Evolutionary conservation across 2,113 vertebrate genomes (phyloP).

Genomic region (Stegostoma tigrinum): DNA sequence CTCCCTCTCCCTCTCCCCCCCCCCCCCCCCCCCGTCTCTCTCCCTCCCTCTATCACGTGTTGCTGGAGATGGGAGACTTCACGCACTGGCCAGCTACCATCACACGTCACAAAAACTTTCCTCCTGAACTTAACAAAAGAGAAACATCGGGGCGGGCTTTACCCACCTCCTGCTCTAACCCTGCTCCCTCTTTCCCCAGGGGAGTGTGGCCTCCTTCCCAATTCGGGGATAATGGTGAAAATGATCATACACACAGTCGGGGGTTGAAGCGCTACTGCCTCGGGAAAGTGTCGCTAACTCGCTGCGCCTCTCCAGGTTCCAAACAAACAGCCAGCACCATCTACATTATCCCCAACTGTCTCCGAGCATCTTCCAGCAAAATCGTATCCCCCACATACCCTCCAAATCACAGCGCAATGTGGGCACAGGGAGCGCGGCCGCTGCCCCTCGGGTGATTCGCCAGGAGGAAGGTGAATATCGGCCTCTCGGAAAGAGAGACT

Average conservation of each 20-base stretch:
- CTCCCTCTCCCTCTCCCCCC: not conserved
- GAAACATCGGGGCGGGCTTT: not conserved
- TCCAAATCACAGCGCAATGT: too few species aligned
- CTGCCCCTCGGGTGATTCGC: too few species aligned
- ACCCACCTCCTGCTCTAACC: not conserved
- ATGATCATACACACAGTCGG: too few species aligned
- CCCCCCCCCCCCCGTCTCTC: not conserved
- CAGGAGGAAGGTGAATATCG: not conserved
- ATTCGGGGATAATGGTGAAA: too few species aligned
- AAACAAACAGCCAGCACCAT: too few species aligned
- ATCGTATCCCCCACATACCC: too few species aligned
- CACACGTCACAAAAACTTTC: constrained; percentile 33
- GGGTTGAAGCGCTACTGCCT: too few species aligned
- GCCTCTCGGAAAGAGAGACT: not conserved
- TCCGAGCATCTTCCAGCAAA: too few species aligned
- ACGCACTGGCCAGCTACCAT: constrained; percentile 4
- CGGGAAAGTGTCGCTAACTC: too few species aligned
- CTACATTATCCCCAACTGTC: too few species aligned
- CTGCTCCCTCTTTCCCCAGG: not conserved
- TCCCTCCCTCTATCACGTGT: constrained; percentile 22
- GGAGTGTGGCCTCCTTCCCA: not conserved
- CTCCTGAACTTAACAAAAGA: constrained; percentile 24
- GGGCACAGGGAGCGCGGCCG: too few species aligned
- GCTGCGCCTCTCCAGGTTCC: too few species aligned
- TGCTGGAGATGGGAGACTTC: constrained; percentile 14